A percentile compares a stretch with the other conserved stretches of the same genome.
Evolutionary conservation across 2,797 vertebrate species (phyloP).

Genomic region (Channa striata): DNA sequence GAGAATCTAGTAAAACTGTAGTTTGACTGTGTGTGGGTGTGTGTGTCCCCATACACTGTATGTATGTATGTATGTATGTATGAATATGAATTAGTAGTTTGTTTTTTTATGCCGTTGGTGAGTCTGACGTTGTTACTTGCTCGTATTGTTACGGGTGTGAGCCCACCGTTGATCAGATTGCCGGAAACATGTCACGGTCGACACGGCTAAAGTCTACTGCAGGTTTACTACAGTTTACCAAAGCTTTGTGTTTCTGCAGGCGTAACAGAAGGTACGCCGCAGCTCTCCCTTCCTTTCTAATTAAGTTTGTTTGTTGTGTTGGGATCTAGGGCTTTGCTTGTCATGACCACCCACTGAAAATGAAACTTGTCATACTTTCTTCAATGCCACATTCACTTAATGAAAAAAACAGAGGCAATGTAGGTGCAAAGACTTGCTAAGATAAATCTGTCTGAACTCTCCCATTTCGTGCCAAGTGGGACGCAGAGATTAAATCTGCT

Average conservation of each 20-base stretch:
- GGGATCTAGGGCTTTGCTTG: conserved; percentile 55
- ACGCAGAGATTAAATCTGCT: conserved; percentile 73
- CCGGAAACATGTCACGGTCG: conserved; percentile 18
- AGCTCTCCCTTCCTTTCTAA: conserved; percentile 61
- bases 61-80: background rate
- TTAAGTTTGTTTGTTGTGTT: conserved; percentile 61
- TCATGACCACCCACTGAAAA: conserved; percentile 70
- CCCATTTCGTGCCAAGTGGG: conserved; percentile 80
- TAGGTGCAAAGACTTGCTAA: conserved; percentile 68
- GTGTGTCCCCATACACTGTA: too few relatives aligned
- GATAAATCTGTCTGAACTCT: conserved; percentile 73
- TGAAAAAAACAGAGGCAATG: conserved; percentile 44
- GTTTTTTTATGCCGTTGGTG: background rate
- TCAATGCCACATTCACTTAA: conserved; percentile 58
- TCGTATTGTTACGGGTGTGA: background rate
- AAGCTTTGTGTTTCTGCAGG: conserved; percentile 51
- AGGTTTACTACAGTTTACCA: conserved; percentile 4
- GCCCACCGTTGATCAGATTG: conserved; percentile 8
- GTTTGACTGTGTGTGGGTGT: background rate
- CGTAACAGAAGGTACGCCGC: conserved; percentile 39
- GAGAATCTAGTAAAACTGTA: background rate
- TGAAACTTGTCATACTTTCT: conserved; percentile 71
- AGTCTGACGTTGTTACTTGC: background rate
- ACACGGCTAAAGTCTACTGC: conserved; percentile 8
- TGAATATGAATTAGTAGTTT: too few relatives aligned